Conservation (phyloP, 2,888 invertebrate species). For the Yponomeuta plumbellus region DNA sequence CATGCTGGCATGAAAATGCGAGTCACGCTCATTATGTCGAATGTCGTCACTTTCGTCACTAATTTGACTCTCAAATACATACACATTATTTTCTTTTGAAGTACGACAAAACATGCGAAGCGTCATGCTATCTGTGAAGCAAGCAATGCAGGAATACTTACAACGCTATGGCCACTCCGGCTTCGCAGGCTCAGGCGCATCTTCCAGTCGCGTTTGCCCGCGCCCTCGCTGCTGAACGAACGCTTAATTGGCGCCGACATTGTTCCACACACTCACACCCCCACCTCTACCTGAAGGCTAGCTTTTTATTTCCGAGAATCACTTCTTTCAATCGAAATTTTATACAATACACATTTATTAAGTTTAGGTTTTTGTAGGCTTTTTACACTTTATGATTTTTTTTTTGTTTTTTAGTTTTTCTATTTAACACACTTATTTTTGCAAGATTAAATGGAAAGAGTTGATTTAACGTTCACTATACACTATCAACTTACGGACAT, state of each 20-base stretch:
- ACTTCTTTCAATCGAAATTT: background rate
- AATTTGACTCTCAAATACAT: too few species aligned
- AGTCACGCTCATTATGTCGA: too few species aligned
- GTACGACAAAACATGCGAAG: too few species aligned
- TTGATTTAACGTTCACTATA: background rate
- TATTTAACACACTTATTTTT: background rate
- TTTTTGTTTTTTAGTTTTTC: background rate
- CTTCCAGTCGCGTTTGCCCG: conserved; percentile 81
- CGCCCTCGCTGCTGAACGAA: conserved; percentile 79
- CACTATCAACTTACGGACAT: too few species aligned
- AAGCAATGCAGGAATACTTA: conserved; percentile 37
- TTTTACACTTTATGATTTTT: background rate
- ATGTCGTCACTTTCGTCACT: too few species aligned
- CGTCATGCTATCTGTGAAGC: too few species aligned
- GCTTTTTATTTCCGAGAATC: background rate
- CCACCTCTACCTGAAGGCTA: conserved; percentile 3
- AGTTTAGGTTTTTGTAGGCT: background rate
- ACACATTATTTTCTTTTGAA: too few species aligned
- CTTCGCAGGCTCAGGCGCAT: conserved; percentile 84
- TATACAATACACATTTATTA: background rate
- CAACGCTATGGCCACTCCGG: conserved; percentile 79
- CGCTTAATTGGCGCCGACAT: conserved; percentile 77
- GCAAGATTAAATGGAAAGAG: background rate
- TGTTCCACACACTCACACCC: conserved; percentile 19
- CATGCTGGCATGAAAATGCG: too few species aligned